Evolutionary conservation across 2,113 vertebrate genomes (phyloP), one percentile per base, ranked within the genome.

Genomic region (Tyrannus savana): DNA sequence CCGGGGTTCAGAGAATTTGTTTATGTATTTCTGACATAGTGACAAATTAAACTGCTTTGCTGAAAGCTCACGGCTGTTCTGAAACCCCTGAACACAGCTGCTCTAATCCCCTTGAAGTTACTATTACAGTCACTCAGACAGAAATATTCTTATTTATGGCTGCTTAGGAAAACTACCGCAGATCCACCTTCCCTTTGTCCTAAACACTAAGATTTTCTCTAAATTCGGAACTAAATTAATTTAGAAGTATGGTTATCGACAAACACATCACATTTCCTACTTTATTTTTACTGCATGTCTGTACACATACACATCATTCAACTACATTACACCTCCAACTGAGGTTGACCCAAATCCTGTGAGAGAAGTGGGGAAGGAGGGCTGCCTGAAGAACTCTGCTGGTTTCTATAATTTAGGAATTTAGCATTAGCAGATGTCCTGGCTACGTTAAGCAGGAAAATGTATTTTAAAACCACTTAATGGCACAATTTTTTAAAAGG

Each of bases 1-100:
- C 91, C 42, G 15, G 72, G 60, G 81, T 87, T 89, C 82, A 50
- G 42, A 92, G 63, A 87, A 89, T 52, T 86, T 89, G 84, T 90
- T 96, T 96, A 93, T 87, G 27, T 46, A 71, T 71, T 84, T 46
- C 42, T 95, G 91, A 93, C 87, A 90, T 42, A 90, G 91, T 79
- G 83, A 91, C 83, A 93, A 95, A 92, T 89, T 93, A 89, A 95
- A 80, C 50, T 85, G 75, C 84, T 67, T 84, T 68, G 72, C 71
- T 93, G 87, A 95, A 95, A 92, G 87, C 83, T 79, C 75, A 86
- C 0, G 35, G 74, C 87, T 94, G 92, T 86, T 96, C 92, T 76
- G 66, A 96, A 97, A 79, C 68, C 76, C 58, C 39, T 73, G 64
- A 56, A 33, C 55, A 39, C 88, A 95, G 69, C 89, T 96, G 83